Conservation (phyloP, 1,140 invertebrate genomes). For the Nomia melanderi region DNA sequence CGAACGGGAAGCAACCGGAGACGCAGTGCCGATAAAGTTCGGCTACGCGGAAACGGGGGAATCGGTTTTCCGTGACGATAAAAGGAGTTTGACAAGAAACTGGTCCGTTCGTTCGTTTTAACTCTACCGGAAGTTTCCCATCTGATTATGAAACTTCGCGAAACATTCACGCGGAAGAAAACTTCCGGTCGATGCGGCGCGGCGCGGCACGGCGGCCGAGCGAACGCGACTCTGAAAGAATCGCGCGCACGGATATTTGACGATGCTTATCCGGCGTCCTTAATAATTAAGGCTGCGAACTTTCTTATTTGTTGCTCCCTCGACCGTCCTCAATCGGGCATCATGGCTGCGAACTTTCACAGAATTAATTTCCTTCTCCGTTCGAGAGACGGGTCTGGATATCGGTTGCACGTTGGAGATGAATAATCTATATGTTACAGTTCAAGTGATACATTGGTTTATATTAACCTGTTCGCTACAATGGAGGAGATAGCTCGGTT, state of each 20-base stretch:
- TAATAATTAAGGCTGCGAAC: constrained; percentile 25
- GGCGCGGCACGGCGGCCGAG: background rate
- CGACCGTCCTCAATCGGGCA: background rate
- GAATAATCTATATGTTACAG: too few species aligned
- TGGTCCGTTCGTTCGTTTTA: constrained; percentile 28
- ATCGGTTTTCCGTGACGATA: constrained; percentile 21
- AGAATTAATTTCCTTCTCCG: background rate
- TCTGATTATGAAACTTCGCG: constrained; percentile 46
- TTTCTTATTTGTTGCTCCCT: constrained; percentile 1
- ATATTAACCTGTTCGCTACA: too few species aligned
- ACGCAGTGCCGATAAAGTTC: too few species aligned
- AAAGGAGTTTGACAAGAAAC: constrained; percentile 32
- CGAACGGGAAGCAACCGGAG: background rate
- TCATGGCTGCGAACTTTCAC: background rate
- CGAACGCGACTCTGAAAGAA: constrained; percentile 15
- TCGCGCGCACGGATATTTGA: constrained; percentile 12
- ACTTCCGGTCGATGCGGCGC: constrained; percentile 8
- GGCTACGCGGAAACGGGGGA: background rate
- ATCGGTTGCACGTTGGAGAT: background rate
- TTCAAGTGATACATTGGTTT: too few species aligned
- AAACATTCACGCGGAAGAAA: constrained; percentile 36
- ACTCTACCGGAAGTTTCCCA: constrained; percentile 25
- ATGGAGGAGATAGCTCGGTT: too few species aligned
- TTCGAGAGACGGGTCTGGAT: background rate
- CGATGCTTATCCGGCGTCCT: constrained; percentile 11